Base-by-base conservation (phyloP, 2,113 vertebrate genomes). In the Psammodynastes pulverulentus region DNA sequence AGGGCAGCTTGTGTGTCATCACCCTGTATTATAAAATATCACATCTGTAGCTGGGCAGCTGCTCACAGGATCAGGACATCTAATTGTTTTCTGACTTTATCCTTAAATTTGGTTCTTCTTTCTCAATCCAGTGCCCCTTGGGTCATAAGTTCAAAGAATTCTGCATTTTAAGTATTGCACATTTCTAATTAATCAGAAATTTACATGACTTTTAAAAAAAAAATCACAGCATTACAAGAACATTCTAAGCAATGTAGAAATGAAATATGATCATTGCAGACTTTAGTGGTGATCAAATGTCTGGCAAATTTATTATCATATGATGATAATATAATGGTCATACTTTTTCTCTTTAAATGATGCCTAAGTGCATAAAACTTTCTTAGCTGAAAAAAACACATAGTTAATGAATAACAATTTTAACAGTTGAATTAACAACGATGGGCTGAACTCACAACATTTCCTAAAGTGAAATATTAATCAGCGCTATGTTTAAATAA, bases 401-500 rank as follows among this genome's bases (percentile, higher is more conserved):
- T 0, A 67, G 54, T 92, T 0, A 58, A 6, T 93, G 93, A 92
- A 17, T 45, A 91, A 23, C 48, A 90, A 93, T 49, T 91, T 12
- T 58, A 89, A 45, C 23, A 19, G 56, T 58, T 91, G 5, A 56
- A 92, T 93, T 43, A 34, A 53, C 39, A 46, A 72, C 45, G 67
- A 86, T 8, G 0, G 45, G 87, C 91, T 94, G 92, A 88, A 72
- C 92, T 92, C 90, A 88, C 89, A 92, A 34, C 49, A 29, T 13
- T 93, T 95, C 43, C 67, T 90, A 86, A 92, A 87, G 0, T 2
- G 0, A 92, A 94, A 92, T 45, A 45, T 91, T 84, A 90, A 43
- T 62, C 86, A 93, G 46, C 1, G 0, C 89, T 79, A 93, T 93
- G 92, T 94, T 86, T 93, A 90, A 88, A 90, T 19, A 56, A 90